These are phyloP conservation scores for Agapostemon virescens DNA, from an alignment of 2,888 invertebrate genomes.

Conservation along the genomic window DNA sequence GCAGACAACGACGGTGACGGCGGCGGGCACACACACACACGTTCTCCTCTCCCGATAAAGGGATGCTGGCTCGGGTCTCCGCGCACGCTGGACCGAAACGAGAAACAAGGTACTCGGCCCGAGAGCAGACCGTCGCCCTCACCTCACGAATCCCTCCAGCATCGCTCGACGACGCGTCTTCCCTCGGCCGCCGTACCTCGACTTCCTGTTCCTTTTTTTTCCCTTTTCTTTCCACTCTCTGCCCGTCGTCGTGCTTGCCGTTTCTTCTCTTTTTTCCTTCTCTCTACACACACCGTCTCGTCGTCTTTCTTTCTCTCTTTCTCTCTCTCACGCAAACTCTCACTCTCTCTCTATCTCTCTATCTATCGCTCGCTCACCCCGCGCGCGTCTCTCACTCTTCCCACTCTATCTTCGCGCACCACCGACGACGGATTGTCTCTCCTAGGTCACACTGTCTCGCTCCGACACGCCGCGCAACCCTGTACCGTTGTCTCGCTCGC, in stretches of 20 bases:
- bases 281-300: background rate
- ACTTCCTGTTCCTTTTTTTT: constrained; percentile 50
- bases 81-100: constrained; percentile 29
- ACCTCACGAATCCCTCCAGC: constrained; percentile 66
- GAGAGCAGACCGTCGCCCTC: constrained; percentile 56
- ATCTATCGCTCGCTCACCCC: background rate
- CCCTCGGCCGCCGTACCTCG: constrained; percentile 37
- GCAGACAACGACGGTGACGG: background rate
- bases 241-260: background rate
- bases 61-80: constrained; percentile 49
- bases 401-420: constrained; percentile 11
- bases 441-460: constrained; percentile 17
- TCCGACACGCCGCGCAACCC: background rate
- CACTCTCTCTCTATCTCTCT: background rate
- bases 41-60: constrained; percentile 6
- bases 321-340: too few species aligned
- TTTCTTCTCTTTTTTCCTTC: background rate
- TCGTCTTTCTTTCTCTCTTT: background rate
- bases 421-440: constrained; percentile 17
- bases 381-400: background rate
- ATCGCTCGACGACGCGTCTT: constrained; percentile 57
- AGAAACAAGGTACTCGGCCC: constrained; percentile 27
- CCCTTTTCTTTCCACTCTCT: background rate
- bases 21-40: background rate
- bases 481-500: constrained; percentile 25